A percentile compares a stretch with the other conserved stretches of the same genome.
These are phyloP conservation scores for Myiopsitta monachus DNA, from an alignment of 2,113 vertebrate genomes.

Conservation along the genomic window DNA sequence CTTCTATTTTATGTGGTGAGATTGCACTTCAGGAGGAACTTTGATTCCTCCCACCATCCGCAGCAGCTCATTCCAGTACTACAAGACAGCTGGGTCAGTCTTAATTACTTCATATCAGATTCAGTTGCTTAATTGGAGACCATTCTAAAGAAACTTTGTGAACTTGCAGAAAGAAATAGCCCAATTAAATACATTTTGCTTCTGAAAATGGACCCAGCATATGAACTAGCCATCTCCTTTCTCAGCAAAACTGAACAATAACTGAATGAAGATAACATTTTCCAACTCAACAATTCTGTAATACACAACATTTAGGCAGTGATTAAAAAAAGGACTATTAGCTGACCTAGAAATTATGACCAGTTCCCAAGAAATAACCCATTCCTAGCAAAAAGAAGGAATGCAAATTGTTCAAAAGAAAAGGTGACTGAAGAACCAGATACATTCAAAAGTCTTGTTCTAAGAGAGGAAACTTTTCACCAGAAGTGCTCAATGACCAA, in stretches of 20 bases:
- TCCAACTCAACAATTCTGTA: conserved; percentile 48
- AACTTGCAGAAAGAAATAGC: conserved; percentile 38
- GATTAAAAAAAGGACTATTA: conserved; percentile 24
- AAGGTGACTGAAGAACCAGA: not conserved
- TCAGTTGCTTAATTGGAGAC: conserved; percentile 16
- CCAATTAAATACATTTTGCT: conserved; percentile 39
- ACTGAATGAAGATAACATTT: conserved; percentile 52
- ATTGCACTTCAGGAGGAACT: not conserved
- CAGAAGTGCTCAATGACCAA: not conserved
- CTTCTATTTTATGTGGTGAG: not conserved
- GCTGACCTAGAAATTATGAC: conserved; percentile 38
- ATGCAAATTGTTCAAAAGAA: not conserved
- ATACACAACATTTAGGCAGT: not conserved
- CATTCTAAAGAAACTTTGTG: not conserved
- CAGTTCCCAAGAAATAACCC: not conserved
- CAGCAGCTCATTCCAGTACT: not conserved
- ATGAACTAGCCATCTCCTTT: not conserved
- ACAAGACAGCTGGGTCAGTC: not conserved
- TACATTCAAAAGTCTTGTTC: not conserved
- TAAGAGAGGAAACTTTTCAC: not conserved
- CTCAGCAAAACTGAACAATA: conserved; percentile 54
- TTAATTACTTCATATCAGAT: not conserved
- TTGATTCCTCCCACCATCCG: not conserved
- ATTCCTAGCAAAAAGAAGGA: not conserved
- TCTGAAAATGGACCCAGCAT: not conserved